Percentiles rank a stretch among this genome's conserved stretches.
These are phyloP conservation scores for Argyrosomus japonicus DNA, from an alignment of 2,113 vertebrate genomes.

Conservation along the genomic window DNA sequence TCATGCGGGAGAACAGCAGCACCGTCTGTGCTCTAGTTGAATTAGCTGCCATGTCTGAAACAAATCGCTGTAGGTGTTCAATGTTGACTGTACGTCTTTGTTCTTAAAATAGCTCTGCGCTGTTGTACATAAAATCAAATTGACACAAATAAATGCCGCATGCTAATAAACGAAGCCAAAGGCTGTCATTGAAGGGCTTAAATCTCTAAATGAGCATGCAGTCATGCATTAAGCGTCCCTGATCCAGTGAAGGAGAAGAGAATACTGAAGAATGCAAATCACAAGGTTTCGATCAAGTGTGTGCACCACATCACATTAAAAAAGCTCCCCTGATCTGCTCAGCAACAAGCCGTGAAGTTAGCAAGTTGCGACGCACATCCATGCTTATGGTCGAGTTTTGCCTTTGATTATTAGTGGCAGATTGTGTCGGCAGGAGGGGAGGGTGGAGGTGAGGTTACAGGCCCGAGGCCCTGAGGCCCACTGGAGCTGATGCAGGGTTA, in stretches of 20 bases:
- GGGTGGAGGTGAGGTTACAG: slow-evolving; percentile 34
- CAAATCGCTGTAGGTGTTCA: slow-evolving; percentile 5
- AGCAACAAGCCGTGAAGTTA: slow-evolving; percentile 43
- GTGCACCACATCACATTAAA: slow-evolving; percentile 32
- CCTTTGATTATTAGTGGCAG: slow-evolving; percentile 45
- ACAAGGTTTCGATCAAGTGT: slow-evolving; percentile 68
- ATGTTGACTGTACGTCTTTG: slow-evolving; percentile 12
- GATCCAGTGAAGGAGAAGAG: slow-evolving; percentile 50
- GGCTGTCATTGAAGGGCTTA: slow-evolving; percentile 5
- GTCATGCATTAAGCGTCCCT: slow-evolving; percentile 61
- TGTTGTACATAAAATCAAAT: slow-evolving; percentile 25
- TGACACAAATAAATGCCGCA: slow-evolving; percentile 51
- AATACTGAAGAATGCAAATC: slow-evolving; percentile 61
- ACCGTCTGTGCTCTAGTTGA: not conserved
- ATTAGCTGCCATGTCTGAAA: not conserved
- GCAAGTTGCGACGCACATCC: slow-evolving; percentile 24
- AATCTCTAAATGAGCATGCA: slow-evolving; percentile 54
- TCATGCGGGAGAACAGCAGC: not conserved
- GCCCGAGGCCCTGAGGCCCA: slow-evolving; percentile 4
- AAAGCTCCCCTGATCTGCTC: slow-evolving; percentile 36
- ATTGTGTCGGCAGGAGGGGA: slow-evolving; percentile 35
- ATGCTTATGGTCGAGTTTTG: slow-evolving; percentile 19
- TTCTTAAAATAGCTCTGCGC: slow-evolving; percentile 24
- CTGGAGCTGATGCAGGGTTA: slow-evolving; percentile 47
- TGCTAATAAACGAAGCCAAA: slow-evolving; percentile 38